A percentile compares a stretch with the other conserved stretches of the same genome.
Evolutionary conservation across 2,113 vertebrate species (phyloP).

Genomic region (Pachyramphus minor): DNA sequence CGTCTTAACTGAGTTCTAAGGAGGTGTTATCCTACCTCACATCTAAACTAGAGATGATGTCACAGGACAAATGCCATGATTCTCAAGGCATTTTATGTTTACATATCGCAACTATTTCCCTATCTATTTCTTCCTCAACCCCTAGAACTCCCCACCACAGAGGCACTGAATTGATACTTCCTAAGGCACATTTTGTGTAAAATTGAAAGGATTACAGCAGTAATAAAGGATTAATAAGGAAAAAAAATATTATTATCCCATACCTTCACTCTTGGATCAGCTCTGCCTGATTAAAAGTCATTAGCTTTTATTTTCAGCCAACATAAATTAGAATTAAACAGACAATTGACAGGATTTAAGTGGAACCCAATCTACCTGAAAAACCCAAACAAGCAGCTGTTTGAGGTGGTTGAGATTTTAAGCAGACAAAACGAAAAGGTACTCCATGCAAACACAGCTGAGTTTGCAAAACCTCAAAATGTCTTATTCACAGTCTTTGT

Average conservation of each 20-base stretch:
- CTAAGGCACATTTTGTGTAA: not conserved
- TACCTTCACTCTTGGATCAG: not conserved
- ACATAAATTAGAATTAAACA: not conserved
- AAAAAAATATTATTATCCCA: not conserved
- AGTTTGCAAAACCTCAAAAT: not conserved
- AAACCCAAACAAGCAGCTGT: not conserved
- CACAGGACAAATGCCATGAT: not conserved
- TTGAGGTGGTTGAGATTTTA: not conserved
- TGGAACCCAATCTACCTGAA: not conserved
- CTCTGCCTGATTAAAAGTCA: not conserved
- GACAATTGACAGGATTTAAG: not conserved
- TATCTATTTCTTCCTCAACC: not conserved
- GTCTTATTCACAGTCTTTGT: not conserved
- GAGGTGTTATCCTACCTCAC: not conserved
- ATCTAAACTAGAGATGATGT: not conserved
- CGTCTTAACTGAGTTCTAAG: not conserved
- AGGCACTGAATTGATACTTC: not conserved
- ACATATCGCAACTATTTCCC: not conserved
- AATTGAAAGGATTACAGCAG: not conserved
- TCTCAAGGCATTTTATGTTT: not conserved
- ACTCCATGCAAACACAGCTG: fast-evolving
- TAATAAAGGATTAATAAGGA: not conserved
- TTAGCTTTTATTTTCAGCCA: not conserved
- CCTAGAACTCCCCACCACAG: not conserved
- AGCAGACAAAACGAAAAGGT: not conserved